These are phyloP conservation scores for Tetanocera ferruginea DNA, from an alignment of 2,888 invertebrate genomes.

Conservation along the genomic window DNA sequence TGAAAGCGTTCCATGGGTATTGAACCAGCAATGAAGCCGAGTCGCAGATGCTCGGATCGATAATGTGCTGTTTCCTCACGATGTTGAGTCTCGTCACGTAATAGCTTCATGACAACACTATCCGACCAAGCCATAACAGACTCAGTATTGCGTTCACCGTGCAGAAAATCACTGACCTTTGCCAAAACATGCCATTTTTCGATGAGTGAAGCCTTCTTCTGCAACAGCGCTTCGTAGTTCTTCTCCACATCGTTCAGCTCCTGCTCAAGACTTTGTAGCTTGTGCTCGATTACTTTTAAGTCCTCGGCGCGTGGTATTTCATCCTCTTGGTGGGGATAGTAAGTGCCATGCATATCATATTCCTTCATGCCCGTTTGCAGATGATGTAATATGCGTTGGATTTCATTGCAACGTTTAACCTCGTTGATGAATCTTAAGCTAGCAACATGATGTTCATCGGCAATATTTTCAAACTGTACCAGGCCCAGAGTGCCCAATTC, in stretches of 20 bases:
- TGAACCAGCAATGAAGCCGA: conserved; percentile 93
- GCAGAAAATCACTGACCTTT: conserved; percentile 53
- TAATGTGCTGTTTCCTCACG: not conserved
- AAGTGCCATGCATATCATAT: conserved; percentile 46
- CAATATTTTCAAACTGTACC: conserved; percentile 60
- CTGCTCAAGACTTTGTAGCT: conserved; percentile 46
- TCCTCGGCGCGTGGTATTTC: conserved; percentile 54
- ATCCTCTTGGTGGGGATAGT: conserved; percentile 55
- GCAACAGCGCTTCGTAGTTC: conserved; percentile 48
- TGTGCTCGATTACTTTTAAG: conserved; percentile 49
- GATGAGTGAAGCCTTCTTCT: conserved; percentile 43
- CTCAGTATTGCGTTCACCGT: conserved; percentile 43
- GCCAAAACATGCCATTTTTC: conserved; percentile 56
- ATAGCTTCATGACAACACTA: conserved; percentile 48
- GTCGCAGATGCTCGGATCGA: conserved; percentile 30
- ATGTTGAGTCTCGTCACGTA: conserved; percentile 53
- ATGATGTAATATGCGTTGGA: conserved; percentile 52
- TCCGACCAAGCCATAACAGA: conserved; percentile 57
- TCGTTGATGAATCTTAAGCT: conserved; percentile 53
- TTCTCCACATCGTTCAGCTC: conserved; percentile 52
- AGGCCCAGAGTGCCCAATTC: conserved; percentile 60
- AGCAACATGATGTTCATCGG: conserved; percentile 50
- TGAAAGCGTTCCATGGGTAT: conserved; percentile 91
- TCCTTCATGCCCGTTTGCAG: conserved; percentile 51
- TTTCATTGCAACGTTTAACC: conserved; percentile 55